Conservation (phyloP, 2,113 vertebrate genomes). For the Myrmecobius fasciatus region DNA sequence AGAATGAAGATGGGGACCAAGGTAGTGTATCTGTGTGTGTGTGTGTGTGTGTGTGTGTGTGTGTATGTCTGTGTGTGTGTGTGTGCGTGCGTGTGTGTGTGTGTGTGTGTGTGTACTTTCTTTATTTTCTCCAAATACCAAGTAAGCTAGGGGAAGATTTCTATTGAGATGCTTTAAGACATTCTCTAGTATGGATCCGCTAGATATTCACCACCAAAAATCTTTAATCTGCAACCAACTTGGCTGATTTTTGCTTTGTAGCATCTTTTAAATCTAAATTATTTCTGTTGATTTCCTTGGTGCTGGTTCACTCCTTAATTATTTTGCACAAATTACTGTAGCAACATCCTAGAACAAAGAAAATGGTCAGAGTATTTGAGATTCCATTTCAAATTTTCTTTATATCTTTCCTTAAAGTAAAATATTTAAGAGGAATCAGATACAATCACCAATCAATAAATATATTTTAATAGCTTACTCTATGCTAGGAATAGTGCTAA, state of each 20-base stretch:
- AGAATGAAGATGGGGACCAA: too few species aligned
- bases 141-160: neutral
- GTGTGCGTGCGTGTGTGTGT: too few species aligned
- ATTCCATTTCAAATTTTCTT: neutral
- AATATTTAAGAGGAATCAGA: neutral
- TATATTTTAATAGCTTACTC: neutral
- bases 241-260: neutral
- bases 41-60: too few species aligned
- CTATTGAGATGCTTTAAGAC: neutral
- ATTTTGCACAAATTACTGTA: neutral
- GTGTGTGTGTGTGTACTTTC: too few species aligned
- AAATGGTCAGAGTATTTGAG: neutral
- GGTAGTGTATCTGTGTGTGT: too few species aligned
- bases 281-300: neutral
- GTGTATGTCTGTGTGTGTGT: too few species aligned
- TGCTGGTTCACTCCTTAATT: neutral
- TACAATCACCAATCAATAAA: neutral
- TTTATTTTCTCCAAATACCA: too few species aligned
- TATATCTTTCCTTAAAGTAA: neutral
- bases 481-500: neutral
- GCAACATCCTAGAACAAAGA: neutral
- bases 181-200: too few species aligned
- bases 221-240: neutral
- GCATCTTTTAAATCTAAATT: neutral
- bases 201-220: neutral